These are phyloP conservation scores for Halichondria panicea DNA, from an alignment of 37 sponge, comb jelly and placozoan species.

Conservation along the genomic window DNA sequence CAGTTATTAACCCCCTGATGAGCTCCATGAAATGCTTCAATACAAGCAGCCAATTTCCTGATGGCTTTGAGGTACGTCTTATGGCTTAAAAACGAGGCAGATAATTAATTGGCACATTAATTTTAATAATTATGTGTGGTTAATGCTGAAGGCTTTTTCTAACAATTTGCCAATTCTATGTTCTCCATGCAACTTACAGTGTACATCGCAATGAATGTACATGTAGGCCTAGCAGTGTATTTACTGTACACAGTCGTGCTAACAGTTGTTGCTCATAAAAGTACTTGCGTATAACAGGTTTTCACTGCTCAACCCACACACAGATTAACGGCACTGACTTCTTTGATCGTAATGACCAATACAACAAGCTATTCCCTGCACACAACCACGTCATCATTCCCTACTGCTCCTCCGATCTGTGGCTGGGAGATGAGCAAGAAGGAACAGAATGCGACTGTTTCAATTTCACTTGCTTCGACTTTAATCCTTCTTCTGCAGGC, in stretches of 20 bases:
- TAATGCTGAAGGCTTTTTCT: too few relatives aligned
- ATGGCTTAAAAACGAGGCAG: too few relatives aligned
- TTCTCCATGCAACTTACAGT: too few relatives aligned
- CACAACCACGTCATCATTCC: slow-evolving; percentile 77
- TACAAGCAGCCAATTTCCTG: neutral
- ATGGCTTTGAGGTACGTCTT: neutral
- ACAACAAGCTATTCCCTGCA: slow-evolving; percentile 41
- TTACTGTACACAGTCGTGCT: too few relatives aligned
- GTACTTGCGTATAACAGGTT: too few relatives aligned
- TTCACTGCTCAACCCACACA: too few relatives aligned
- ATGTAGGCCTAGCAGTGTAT: too few relatives aligned
- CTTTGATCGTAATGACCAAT: neutral
- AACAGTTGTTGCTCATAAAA: too few relatives aligned
- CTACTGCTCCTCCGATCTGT: slow-evolving; percentile 82
- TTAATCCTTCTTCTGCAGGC: slow-evolving; percentile 6
- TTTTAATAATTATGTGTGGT: too few relatives aligned
- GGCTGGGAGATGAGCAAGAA: slow-evolving; percentile 30
- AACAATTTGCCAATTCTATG: too few relatives aligned
- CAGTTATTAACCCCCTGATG: slow-evolving; percentile 40
- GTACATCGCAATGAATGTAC: too few relatives aligned
- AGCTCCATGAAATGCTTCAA: slow-evolving; percentile 38
- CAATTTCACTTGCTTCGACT: slow-evolving; percentile 8
- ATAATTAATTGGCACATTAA: too few relatives aligned
- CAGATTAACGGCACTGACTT: slow-evolving; percentile 65
- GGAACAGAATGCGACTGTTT: neutral